Conservation (phyloP, 1,140 invertebrate genomes). For the Globodera rostochiensis region DNA sequence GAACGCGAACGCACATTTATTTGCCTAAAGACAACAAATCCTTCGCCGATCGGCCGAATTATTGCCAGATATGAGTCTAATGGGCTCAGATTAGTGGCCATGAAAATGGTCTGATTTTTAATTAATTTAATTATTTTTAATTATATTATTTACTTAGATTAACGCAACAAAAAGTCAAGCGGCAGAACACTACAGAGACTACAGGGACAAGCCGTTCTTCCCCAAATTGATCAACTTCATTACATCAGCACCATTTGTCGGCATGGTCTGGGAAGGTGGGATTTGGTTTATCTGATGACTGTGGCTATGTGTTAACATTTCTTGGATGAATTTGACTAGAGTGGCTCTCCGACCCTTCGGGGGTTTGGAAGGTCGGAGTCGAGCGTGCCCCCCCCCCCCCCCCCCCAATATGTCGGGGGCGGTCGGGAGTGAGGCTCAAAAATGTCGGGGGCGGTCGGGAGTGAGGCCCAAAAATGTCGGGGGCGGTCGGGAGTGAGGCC, state of each 20-base stretch:
- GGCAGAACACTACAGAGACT: conserved; percentile 77
- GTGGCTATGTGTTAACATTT: conserved; percentile 16
- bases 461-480: no score
- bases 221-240: conserved; percentile 91
- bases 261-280: conserved; percentile 85
- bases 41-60: not conserved
- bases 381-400: no score
- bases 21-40: not conserved
- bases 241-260: conserved; percentile 91
- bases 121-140: not conserved
- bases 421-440: no score
- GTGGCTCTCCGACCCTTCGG: no score
- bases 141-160: not conserved
- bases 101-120: not conserved
- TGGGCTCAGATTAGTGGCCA: not conserved
- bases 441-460: no score
- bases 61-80: not conserved
- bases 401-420: no score
- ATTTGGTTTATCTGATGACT: conserved; percentile 65
- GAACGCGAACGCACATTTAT: not conserved
- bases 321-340: not conserved
- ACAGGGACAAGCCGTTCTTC: conserved; percentile 86
- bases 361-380: no score
- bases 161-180: conserved; percentile 68
- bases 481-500: no score